Evolutionary conservation across 2,797 vertebrate species (phyloP).

Genomic region (Miopithecus talapoin): DNA sequence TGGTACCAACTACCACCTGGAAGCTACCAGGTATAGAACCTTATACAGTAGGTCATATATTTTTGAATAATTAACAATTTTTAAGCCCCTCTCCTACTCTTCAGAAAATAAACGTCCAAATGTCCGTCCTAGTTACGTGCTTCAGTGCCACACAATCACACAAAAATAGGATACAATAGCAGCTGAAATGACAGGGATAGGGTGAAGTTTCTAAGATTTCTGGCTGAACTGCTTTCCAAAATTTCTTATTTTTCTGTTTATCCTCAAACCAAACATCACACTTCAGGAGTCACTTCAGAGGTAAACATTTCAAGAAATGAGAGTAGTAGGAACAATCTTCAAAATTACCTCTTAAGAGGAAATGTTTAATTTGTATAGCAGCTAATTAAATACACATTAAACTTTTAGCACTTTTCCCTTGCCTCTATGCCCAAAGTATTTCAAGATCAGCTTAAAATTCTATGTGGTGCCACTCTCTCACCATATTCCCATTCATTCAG

Average conservation of each 20-base stretch:
- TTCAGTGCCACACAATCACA: background rate
- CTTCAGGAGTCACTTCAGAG: background rate
- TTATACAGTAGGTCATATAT: background rate
- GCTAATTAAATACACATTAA: constrained; percentile 17
- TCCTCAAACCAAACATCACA: background rate
- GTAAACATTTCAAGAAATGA: background rate
- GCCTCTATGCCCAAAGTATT: constrained; percentile 10
- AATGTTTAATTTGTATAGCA: constrained; percentile 13
- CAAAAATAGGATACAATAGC: background rate
- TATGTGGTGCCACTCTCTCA: background rate
- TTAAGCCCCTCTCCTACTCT: background rate
- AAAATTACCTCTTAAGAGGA: constrained; percentile 14
- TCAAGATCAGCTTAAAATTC: constrained; percentile 25
- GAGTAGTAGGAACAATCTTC: background rate
- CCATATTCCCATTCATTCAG: background rate
- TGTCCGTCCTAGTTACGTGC: background rate
- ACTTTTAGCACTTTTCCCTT: background rate
- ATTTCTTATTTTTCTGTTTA: constrained; percentile 4
- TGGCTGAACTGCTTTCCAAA: constrained; percentile 1
- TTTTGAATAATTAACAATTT: constrained; percentile 9
- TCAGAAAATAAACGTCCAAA: background rate
- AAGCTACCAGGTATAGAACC: background rate
- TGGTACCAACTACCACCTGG: background rate
- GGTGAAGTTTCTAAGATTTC: background rate
- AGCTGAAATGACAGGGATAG: background rate